Base-by-base conservation (phyloP, 53 echinoderm and acorn worm species). In the Echinarachnius parma region DNA sequence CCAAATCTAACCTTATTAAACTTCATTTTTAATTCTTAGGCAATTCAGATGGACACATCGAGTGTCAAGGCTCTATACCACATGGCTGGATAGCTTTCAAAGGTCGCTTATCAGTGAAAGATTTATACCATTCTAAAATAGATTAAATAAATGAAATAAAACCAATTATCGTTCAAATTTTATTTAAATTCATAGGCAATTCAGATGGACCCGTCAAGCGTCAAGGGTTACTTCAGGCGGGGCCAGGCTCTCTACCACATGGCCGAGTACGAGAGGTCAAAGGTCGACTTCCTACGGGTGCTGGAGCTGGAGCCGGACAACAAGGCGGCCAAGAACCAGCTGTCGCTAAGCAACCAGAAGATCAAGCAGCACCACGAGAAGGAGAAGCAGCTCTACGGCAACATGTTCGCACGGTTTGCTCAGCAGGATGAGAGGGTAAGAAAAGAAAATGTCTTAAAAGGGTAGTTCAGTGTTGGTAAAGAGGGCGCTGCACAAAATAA, bases 291-390 rank as follows among this genome's bases (percentile, higher is more conserved):
- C 72, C 31, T 50, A 20, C 77, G 75, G 24, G 94, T 84, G 2
- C 59, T 86, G n/a, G 84, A 90, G 36, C 68, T 90, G 22, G 88
- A 86, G 7, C 87, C 94, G 7, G 71, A 75, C 10, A 94, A 94
- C 81, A 94, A 94, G 60, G 94, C 94, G 4, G 94, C 94, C 28
- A 86, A 84, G 81, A 90, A 94, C 60, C 88, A 94, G 59, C 47
- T 94, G 28, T 34, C 84, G 0, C 48, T 94, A 11, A 83, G 86
- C 59, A 78, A 61, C 29, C 90, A 90, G 37, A 83, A 90, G 76
- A 81, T 94, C 44, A 94, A 94, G 66, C 72, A 86, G 35, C 64
- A 81, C 28, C 74, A 29, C 10, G 48, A 81, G 23, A 90, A 81
- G 44, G 94, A 94, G 46, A 94, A 87, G 67, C 77, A 60, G 54